phyloP scores from a whole-genome alignment of 2,888 invertebrate species.

The Drosophila koepferae region DNA sequence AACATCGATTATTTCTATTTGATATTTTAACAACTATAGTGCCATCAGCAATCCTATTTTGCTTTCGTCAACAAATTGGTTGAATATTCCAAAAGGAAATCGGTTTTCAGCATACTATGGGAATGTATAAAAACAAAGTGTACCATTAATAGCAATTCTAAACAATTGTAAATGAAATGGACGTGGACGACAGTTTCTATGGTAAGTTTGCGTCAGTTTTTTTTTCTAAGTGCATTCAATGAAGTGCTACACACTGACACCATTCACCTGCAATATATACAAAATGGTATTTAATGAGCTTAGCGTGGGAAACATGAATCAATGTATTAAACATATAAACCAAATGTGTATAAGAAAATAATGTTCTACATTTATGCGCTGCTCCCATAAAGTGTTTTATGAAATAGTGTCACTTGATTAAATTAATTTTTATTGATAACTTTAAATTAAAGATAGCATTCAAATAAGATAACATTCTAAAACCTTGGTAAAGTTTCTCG shows the following conservation, averaged over 20 bases:
- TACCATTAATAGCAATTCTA: slow-evolving; percentile 10
- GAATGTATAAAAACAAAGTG: slow-evolving; percentile 24
- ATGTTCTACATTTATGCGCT: background rate
- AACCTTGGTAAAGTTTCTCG: background rate
- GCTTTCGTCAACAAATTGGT: slow-evolving; percentile 63
- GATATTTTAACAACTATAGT: slow-evolving; percentile 17
- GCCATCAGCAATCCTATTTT: slow-evolving; percentile 46
- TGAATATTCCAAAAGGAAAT: slow-evolving; percentile 16
- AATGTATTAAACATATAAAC: background rate
- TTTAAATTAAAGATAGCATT: background rate
- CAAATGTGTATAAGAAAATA: background rate
- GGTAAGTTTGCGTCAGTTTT: slow-evolving; percentile 38
- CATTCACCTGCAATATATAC: slow-evolving; percentile 5
- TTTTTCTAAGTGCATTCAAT: background rate
- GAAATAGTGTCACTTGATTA: background rate
- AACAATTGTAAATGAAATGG: slow-evolving; percentile 43
- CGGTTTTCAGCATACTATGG: slow-evolving; percentile 1
- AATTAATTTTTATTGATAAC: background rate
- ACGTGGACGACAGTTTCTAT: slow-evolving; percentile 62
- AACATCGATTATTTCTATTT: slow-evolving; percentile 4
- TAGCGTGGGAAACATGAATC: slow-evolving; percentile 1
- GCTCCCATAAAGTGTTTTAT: background rate
- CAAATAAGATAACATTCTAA: background rate
- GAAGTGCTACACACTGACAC: background rate
- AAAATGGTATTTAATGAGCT: background rate